Percentiles rank a stretch among this genome's conserved stretches.
Evolutionary conservation across 2,888 invertebrate species (phyloP).

Genomic region (Chesias legatella): DNA sequence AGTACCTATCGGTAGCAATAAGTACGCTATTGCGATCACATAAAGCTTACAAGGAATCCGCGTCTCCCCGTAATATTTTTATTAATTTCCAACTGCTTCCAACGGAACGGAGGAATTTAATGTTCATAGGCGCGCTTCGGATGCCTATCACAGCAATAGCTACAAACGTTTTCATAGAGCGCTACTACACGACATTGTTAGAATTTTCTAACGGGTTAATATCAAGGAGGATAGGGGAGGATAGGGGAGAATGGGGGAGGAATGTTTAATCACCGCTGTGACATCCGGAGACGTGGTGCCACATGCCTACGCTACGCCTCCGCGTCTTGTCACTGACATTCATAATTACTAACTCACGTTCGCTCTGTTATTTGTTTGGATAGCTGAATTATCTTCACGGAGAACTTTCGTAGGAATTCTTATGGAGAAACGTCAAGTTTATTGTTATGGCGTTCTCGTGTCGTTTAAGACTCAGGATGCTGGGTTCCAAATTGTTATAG

Average conservation of each 20-base stretch:
- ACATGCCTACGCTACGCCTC: constrained; percentile 32
- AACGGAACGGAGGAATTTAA: constrained; percentile 24
- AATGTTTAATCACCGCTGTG: constrained; percentile 71
- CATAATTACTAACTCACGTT: constrained; percentile 19
- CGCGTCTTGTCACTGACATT: constrained; percentile 23
- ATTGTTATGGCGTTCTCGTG: no score
- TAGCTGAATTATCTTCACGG: constrained; percentile 15
- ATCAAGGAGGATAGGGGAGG: constrained; percentile 50
- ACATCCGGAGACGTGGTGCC: constrained; percentile 46
- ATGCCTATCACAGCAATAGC: constrained; percentile 25
- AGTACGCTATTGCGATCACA: no score
- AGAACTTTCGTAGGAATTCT: constrained; percentile 13
- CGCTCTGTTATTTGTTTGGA: constrained; percentile 18
- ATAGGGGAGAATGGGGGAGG: constrained; percentile 42
- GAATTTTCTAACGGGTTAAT: constrained; percentile 70
- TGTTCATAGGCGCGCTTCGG: constrained; percentile 28
- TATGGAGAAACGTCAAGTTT: not conserved
- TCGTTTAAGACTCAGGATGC: no score
- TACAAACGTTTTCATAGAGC: constrained; percentile 47
- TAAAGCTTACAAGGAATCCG: constrained; percentile 3
- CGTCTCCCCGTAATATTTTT: constrained; percentile 8
- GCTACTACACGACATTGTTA: constrained; percentile 62
- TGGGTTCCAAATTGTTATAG: no score
- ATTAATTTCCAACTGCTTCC: constrained; percentile 14
- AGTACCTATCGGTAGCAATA: no score